These are phyloP conservation scores for Megalopta genalis DNA, from an alignment of 1,140 invertebrate species.

Conservation along the genomic window DNA sequence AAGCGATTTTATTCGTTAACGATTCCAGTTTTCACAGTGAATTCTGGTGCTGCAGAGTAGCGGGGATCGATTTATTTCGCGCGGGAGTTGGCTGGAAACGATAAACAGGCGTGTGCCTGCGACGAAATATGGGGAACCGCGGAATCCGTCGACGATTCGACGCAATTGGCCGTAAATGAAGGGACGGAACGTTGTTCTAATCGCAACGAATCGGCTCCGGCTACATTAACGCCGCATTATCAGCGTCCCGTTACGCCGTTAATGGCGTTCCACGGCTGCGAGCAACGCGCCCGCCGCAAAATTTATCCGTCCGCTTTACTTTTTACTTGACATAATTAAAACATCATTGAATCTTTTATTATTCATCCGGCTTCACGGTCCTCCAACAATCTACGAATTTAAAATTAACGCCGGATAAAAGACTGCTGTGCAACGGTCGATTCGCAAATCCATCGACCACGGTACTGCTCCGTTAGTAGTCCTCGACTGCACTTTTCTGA, in stretches of 20 bases:
- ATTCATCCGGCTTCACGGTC: no score
- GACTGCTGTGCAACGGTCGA: no score
- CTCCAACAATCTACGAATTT: no score
- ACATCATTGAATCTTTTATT: no score
- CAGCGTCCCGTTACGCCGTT: conserved; percentile 14
- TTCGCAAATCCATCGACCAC: no score
- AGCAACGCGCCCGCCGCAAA: not conserved
- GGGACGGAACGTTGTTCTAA: conserved; percentile 33
- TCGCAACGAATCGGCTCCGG: conserved; percentile 30
- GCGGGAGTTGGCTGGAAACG: no score
- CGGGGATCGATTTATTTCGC: conserved; percentile 42
- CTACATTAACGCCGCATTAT: conserved; percentile 47
- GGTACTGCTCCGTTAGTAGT: no score
- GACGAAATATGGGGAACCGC: conserved; percentile 30
- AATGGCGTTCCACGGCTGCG: conserved; percentile 14
- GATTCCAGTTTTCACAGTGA: not conserved
- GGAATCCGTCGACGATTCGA: conserved; percentile 25
- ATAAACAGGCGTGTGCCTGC: not conserved
- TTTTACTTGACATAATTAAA: no score
- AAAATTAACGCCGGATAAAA: no score
- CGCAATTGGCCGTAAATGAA: conserved; percentile 40
- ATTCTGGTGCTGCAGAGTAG: not conserved
- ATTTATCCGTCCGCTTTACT: not conserved
- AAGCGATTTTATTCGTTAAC: not conserved
- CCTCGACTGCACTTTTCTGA: no score